Evolutionary conservation across 2,888 invertebrate species (phyloP), one percentile per base, ranked within the genome.

Genomic region (Cantharis rustica): DNA sequence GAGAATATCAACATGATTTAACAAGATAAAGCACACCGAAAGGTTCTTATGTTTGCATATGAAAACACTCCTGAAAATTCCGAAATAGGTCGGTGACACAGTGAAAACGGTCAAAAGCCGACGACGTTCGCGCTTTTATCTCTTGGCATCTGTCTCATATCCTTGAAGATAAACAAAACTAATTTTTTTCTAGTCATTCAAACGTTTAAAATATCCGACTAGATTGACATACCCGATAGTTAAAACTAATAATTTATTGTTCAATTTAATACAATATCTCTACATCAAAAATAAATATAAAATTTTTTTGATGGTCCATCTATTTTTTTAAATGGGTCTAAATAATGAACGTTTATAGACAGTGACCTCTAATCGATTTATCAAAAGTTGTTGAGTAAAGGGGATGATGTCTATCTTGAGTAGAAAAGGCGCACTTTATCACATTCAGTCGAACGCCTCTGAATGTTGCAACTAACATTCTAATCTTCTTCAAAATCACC

Each of bases 371-470:
- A 73, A 69, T 68, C 73, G 68, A 73, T 73, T 73, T 73, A 73
- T 73, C 73, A 73, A 73, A 68, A 68, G 63, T 62, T 69, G 73
- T 68, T 68, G 73, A 73, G 73, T 27, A 69, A 73, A 68, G 73
- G 68, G 69, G 68, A 69, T 68, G 73, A 62, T 73, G 73, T 69
- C 73, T 68, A 73, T 73, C 68, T 69, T 73, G 15, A 62, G 61
- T 62, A 73, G 68, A 73, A 73, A 73, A 72, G 62, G 69, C 61
- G 69, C 73, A 73, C 73, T 73, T 23, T 73, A 73, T 73, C 73
- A 73, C 73, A 73, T 73, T 68, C 73, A 62, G 26, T 62, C 73
- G 73, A 69, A 61, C 17, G 73, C 73, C 27, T 68, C 62, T 66
- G 66, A 64, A 72, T 72, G 72, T 68, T 66, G 64, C 64, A 66